Percentiles rank a stretch among this genome's conserved stretches.
Evolutionary conservation across 2,113 vertebrate genomes (phyloP).

Genomic region (Trinectes maculatus): DNA sequence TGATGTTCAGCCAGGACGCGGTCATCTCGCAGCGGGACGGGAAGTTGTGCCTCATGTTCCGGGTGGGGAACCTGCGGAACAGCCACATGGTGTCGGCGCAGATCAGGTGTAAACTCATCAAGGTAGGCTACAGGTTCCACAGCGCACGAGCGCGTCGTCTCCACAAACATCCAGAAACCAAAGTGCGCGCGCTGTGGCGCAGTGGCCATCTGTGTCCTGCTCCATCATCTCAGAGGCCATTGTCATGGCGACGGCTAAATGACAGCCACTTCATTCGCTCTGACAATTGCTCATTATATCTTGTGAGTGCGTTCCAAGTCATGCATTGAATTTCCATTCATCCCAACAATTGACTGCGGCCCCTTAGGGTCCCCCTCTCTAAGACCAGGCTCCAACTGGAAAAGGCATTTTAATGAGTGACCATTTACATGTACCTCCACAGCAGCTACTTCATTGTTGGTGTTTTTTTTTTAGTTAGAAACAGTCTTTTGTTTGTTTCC

Average conservation of each 20-base stretch:
- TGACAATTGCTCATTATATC: constrained; percentile 52
- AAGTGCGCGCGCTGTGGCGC: constrained; percentile 4
- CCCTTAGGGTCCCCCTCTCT: constrained; percentile 13
- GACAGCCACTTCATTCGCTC: constrained; percentile 18
- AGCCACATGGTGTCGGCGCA: constrained; percentile 94
- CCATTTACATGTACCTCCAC: constrained; percentile 15
- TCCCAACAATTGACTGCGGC: constrained; percentile 41
- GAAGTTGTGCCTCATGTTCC: constrained; percentile 90
- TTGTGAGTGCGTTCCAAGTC: constrained; percentile 41
- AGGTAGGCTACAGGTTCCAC: constrained; percentile 71
- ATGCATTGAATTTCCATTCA: constrained; percentile 54
- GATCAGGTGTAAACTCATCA: constrained; percentile 91
- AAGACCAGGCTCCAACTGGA: not conserved
- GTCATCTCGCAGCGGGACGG: constrained; percentile 90
- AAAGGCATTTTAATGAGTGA: constrained; percentile 34
- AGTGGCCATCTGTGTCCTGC: constrained; percentile 8
- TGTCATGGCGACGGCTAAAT: constrained; percentile 7
- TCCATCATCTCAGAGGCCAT: constrained; percentile 12
- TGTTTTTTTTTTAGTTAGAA: too few relatives aligned
- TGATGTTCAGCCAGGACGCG: constrained; percentile 89
- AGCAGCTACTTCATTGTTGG: constrained; percentile 17
- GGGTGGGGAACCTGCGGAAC: constrained; percentile 90
- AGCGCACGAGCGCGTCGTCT: not conserved
- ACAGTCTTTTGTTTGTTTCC: too few relatives aligned
- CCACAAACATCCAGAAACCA: not conserved